phyloP scores from a whole-genome alignment of 2,113 vertebrate genomes.

The Hemiprocne comata region DNA sequence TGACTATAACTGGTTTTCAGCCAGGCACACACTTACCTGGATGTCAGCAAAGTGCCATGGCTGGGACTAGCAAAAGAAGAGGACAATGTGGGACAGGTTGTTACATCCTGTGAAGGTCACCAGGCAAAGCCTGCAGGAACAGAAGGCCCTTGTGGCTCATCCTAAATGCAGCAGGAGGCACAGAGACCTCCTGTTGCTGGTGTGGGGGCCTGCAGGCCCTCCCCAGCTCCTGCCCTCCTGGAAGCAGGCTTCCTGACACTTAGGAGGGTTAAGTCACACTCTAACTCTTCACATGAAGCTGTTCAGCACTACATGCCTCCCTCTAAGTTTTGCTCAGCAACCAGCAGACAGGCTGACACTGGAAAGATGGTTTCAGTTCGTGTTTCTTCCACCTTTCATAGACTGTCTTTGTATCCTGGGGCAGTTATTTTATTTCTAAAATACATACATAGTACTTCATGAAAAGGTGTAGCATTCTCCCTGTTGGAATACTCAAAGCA shows the following conservation, averaged over 20 bases:
- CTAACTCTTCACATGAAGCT: background rate
- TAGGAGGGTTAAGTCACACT: background rate
- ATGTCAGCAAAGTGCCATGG: background rate
- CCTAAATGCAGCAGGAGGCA: background rate
- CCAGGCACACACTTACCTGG: background rate
- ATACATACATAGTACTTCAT: background rate
- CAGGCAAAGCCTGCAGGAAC: background rate
- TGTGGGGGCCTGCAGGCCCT: background rate
- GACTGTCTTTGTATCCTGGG: background rate
- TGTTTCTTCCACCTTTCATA: background rate
- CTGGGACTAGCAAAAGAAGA: background rate
- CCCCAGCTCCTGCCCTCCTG: background rate
- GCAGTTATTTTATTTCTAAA: background rate
- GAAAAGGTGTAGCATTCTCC: background rate
- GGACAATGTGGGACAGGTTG: accelerated
- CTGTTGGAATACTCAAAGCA: background rate
- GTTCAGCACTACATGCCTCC: background rate
- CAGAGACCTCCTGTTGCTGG: background rate
- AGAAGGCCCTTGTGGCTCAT: background rate
- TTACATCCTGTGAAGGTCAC: background rate
- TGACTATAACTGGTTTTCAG: background rate
- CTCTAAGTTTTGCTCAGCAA: background rate
- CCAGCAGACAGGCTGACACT: constrained; percentile 4
- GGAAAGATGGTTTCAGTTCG: background rate
- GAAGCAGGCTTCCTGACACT: accelerated